phyloP scores from a whole-genome alignment of 2,113 vertebrate species.

The Scopus umbretta region DNA sequence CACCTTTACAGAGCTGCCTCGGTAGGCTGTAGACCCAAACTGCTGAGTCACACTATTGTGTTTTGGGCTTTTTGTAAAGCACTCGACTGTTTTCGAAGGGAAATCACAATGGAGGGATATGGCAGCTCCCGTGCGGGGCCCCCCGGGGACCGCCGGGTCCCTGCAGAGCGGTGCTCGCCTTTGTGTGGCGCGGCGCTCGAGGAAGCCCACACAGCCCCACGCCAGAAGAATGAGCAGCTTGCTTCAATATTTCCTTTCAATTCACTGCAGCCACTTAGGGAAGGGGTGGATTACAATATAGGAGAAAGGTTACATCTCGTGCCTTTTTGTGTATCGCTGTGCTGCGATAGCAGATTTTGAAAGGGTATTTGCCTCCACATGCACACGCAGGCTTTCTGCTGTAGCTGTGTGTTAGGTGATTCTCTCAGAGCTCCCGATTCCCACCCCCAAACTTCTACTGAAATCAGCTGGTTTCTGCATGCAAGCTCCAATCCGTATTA shows the following conservation, averaged over 20 bases:
- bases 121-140: background rate
- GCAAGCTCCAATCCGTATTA: background rate
- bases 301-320: conserved; percentile 38
- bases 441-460: background rate
- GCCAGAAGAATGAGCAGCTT: conserved; percentile 6
- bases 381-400: background rate
- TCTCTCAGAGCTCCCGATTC: background rate
- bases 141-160: background rate
- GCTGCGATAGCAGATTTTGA: background rate
- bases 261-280: conserved; percentile 3
- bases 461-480: background rate
- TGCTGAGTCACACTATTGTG: conserved; percentile 49
- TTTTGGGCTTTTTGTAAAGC: conserved; percentile 27
- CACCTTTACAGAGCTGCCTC: background rate
- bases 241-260: conserved; percentile 42
- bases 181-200: background rate
- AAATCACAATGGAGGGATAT: conserved; percentile 43
- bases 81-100: background rate
- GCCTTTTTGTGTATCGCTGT: background rate
- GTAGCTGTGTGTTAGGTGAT: background rate
- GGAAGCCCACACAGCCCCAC: background rate
- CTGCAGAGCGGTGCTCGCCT: background rate
- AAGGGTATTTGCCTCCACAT: background rate
- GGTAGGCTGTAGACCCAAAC: background rate
- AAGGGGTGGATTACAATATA: conserved; percentile 1